Conservation (phyloP, 92 coral and sea anemone genomes). For the Phymanthus crucifer region DNA sequence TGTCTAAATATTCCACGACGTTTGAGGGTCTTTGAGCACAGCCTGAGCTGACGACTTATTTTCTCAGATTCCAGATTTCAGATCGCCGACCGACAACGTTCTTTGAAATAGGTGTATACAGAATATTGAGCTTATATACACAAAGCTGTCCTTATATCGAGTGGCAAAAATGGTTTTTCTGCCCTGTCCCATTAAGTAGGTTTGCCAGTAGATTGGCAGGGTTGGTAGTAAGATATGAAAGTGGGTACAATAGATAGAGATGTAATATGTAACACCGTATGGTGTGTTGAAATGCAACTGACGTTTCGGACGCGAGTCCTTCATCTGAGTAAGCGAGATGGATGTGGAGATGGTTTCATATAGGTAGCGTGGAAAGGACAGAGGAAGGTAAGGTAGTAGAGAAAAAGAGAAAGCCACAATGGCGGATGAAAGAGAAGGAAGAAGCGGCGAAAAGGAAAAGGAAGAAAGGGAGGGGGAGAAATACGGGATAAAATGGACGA, state of each 20-base stretch:
- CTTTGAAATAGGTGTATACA: too few species aligned
- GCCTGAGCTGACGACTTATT: too few species aligned
- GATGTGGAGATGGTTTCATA: neutral
- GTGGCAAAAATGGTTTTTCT: too few species aligned
- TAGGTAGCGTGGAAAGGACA: neutral
- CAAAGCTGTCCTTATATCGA: too few species aligned
- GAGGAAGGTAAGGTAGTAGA: neutral
- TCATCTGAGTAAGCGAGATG: neutral
- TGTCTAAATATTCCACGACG: too few species aligned
- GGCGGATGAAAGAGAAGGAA: neutral
- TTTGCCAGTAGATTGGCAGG: neutral
- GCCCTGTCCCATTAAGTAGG: neutral
- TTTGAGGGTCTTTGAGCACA: too few species aligned
- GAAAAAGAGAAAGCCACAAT: neutral
- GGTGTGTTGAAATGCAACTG: too few species aligned
- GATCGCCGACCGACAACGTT: too few species aligned
- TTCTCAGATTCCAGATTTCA: too few species aligned
- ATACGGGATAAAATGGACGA: neutral
- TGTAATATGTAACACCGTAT: neutral
- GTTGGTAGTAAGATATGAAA: neutral
- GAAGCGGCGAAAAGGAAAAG: neutral
- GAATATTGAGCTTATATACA: too few species aligned
- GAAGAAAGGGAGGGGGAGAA: neutral
- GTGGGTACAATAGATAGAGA: neutral
- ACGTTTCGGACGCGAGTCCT: neutral